Percentiles rank a stretch among this genome's conserved stretches.
phyloP scores from a whole-genome alignment of 2,888 invertebrate species.

The Hirudinaria manillensis region DNA sequence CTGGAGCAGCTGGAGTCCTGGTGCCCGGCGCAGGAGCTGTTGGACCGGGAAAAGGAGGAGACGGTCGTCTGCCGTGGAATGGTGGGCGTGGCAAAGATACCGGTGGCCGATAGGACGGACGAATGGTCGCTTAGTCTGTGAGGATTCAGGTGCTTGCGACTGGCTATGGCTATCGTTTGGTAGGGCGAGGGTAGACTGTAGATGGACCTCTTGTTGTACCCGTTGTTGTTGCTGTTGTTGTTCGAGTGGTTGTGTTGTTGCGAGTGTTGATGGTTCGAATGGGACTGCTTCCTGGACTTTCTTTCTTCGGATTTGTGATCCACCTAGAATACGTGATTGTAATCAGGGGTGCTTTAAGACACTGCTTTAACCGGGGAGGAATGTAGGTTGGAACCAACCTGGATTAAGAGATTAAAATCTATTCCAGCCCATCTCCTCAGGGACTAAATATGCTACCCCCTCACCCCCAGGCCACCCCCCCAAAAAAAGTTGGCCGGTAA shows the following conservation, averaged over 20 bases:
- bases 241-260: conserved; percentile 5
- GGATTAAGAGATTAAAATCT: no score
- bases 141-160: conserved; percentile 3
- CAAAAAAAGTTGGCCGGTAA: no score
- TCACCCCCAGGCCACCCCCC: no score
- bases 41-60: neutral
- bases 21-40: neutral
- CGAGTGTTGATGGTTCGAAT: conserved; percentile 15
- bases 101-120: neutral
- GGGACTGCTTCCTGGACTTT: conserved; percentile 16
- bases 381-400: no score
- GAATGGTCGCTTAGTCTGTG: neutral
- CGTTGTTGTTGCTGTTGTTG: conserved; percentile 8
- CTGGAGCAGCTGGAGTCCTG: neutral
- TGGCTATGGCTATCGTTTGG: conserved; percentile 27
- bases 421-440: no score
- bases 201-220: conserved; percentile 23
- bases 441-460: no score
- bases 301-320: conserved; percentile 22
- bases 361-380: no score
- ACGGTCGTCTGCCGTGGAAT: neutral
- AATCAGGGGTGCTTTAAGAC: neutral
- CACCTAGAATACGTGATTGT: neutral
- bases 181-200: conserved; percentile 29
- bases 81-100: neutral